Conservation (phyloP, 2,888 invertebrate species). For the Esperia sulphurella region DNA sequence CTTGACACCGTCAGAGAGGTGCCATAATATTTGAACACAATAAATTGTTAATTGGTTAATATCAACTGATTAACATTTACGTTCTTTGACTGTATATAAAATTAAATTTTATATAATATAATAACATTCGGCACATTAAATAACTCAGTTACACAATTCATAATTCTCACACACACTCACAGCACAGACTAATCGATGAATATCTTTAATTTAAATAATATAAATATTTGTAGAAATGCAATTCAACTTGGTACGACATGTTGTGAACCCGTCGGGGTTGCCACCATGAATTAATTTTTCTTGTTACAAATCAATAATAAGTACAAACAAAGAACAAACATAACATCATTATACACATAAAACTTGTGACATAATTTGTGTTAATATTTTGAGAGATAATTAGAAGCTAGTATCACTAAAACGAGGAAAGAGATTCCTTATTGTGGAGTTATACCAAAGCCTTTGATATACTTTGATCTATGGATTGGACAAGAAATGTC, state of each 20-base stretch:
- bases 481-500: conserved; percentile 73
- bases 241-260: conserved; percentile 74
- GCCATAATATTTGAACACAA: no score
- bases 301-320: conserved; percentile 50
- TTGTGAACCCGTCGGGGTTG: conserved; percentile 38
- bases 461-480: conserved; percentile 40
- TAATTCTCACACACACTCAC: conserved; percentile 65
- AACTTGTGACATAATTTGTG: conserved; percentile 76
- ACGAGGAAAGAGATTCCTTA: conserved; percentile 74
- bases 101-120: conserved; percentile 31
- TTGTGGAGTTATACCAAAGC: conserved; percentile 50
- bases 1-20: no score
- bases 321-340: conserved; percentile 75
- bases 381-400: conserved; percentile 67
- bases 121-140: conserved; percentile 70
- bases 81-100: no score
- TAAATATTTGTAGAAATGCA: conserved; percentile 78
- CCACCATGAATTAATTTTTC: conserved; percentile 54
- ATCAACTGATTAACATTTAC: no score
- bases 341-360: conserved; percentile 67
- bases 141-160: conserved; percentile 70
- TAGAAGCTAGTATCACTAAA: conserved; percentile 79
- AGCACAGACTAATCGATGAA: conserved; percentile 67
- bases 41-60: no score
- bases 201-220: conserved; percentile 69